Percentiles rank a stretch among this genome's conserved stretches.
These are phyloP conservation scores for Ariopsis seemanni DNA, from an alignment of 2,113 vertebrate genomes.

Conservation along the genomic window DNA sequence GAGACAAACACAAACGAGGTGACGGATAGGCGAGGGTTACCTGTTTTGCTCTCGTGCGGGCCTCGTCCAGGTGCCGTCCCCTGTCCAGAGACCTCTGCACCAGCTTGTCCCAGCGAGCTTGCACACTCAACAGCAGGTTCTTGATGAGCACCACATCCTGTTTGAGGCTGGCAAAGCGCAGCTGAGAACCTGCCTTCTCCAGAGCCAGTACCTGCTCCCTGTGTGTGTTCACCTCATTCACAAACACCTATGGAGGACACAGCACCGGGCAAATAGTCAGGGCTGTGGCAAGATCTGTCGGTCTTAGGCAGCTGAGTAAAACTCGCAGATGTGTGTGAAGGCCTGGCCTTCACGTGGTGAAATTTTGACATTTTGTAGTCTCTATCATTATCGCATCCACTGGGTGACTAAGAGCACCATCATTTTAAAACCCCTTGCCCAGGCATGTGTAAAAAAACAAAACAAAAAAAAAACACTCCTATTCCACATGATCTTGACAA, in stretches of 20 bases:
- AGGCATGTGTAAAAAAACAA: no score
- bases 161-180: constrained; percentile 96
- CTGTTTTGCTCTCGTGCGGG: constrained; percentile 96
- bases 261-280: neutral
- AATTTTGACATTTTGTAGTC: neutral
- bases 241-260: constrained; percentile 82
- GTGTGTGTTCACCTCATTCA: constrained; percentile 96
- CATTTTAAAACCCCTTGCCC: neutral
- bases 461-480: no score
- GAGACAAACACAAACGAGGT: no score
- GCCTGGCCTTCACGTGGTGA: neutral
- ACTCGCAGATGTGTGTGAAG: neutral
- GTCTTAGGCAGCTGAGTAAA: neutral
- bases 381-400: neutral
- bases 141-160: constrained; percentile 98
- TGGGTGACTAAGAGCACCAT: neutral
- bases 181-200: constrained; percentile 93
- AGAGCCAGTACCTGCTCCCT: constrained; percentile 93
- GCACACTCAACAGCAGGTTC: constrained; percentile 95
- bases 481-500: neutral
- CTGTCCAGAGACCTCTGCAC: constrained; percentile 95
- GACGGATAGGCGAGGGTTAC: constrained; percentile 68
- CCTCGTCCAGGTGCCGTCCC: constrained; percentile 90
- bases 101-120: constrained; percentile 97
- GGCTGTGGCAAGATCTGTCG: no score